Conservation (phyloP, 1,140 invertebrate species). For the Musca vetustissima region DNA sequence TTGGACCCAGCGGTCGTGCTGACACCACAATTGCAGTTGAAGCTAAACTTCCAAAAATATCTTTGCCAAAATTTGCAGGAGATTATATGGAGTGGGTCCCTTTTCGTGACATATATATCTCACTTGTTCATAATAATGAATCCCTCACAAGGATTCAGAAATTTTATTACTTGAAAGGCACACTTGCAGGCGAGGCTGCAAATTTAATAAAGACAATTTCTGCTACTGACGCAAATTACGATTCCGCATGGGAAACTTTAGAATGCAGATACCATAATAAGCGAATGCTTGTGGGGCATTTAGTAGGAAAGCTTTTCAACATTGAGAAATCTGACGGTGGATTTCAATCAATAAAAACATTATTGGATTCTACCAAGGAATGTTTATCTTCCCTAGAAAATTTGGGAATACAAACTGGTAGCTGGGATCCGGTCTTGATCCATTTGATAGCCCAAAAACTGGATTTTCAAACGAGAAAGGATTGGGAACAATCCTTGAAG, state of each 20-base stretch:
- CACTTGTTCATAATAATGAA: constrained; percentile 9
- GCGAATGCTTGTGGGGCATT: background rate
- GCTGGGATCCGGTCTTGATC: background rate
- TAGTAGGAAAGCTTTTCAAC: no score
- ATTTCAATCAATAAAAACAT: background rate
- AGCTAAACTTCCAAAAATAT: constrained; percentile 10
- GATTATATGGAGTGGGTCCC: no score
- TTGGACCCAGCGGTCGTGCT: background rate
- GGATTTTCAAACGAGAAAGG: background rate
- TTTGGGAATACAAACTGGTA: background rate
- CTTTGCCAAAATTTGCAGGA: constrained; percentile 15
- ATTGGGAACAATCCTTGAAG: background rate
- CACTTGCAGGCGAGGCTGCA: background rate
- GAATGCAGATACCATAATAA: background rate
- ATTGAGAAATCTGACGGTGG: background rate
- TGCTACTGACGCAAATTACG: constrained; percentile 11
- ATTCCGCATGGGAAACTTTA: background rate
- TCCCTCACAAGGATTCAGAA: no score
- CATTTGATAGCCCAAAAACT: background rate
- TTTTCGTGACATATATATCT: no score
- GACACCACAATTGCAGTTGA: constrained; percentile 2
- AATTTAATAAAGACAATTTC: constrained; percentile 3
- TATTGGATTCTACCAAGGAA: no score
- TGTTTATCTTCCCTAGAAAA: background rate
- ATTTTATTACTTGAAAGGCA: no score